phyloP scores from a whole-genome alignment of 2,113 vertebrate genomes.

The Mormyrus iriodes region DNA sequence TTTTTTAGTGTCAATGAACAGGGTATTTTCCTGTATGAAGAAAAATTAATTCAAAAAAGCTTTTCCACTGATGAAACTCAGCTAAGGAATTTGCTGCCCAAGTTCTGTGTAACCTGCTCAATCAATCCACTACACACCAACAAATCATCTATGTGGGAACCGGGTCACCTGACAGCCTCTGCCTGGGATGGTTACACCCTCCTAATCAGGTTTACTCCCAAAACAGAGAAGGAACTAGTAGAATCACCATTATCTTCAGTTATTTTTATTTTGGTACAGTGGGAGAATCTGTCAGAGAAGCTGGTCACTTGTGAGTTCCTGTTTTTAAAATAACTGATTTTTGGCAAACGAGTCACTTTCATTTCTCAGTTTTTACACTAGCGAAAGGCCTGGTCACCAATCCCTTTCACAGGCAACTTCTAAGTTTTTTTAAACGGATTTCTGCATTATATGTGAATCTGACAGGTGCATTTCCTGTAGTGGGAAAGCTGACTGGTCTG shows the following conservation, averaged over 20 bases:
- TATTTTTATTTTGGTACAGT: background rate
- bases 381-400: background rate
- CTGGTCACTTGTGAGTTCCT: background rate
- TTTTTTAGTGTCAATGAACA: slow-evolving; percentile 96
- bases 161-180: background rate
- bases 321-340: background rate
- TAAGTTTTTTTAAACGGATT: background rate
- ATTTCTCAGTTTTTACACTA: background rate
- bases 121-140: background rate
- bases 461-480: background rate
- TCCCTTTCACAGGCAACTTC: background rate
- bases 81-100: background rate
- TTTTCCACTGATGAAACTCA: background rate
- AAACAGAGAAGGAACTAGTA: background rate
- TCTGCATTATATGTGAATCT: background rate
- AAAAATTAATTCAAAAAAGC: background rate
- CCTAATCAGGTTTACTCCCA: background rate
- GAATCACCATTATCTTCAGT: background rate
- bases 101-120: background rate
- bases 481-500: background rate
- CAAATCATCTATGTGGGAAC: background rate
- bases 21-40: slow-evolving; percentile 73
- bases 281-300: background rate
- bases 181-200: background rate
- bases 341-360: background rate